Evolutionary conservation across 2,888 invertebrate genomes (phyloP).

Genomic region (Odontocolon sp.): DNA sequence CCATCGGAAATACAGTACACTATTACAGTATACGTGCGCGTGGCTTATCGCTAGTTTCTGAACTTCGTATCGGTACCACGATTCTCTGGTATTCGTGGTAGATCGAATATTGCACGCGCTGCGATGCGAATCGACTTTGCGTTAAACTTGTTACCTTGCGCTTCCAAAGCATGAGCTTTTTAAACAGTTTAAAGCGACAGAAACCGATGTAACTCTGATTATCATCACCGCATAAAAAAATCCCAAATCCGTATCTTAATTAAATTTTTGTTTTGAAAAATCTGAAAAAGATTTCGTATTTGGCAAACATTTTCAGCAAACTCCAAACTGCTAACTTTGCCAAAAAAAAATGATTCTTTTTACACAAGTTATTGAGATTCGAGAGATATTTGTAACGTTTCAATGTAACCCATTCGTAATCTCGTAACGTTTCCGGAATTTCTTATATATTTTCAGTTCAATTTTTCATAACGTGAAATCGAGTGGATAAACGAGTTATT

Average conservation of each 20-base stretch:
- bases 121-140: conserved; percentile 44
- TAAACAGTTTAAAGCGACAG: conserved; percentile 2
- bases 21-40: not conserved
- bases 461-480: conserved; percentile 24
- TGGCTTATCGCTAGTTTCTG: conserved; percentile 24
- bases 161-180: conserved; percentile 3
- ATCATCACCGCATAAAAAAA: too few relatives aligned
- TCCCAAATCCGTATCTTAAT: too few relatives aligned
- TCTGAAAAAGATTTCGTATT: too few relatives aligned
- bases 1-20: not conserved
- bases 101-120: conserved; percentile 51
- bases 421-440: conserved; percentile 10
- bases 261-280: too few relatives aligned
- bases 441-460: not conserved
- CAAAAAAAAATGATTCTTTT: too few relatives aligned
- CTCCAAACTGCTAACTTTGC: too few relatives aligned
- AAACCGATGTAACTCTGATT: too few relatives aligned
- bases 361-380: too few relatives aligned
- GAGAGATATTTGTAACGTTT: too few relatives aligned
- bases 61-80: conserved; percentile 23
- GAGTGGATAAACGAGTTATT: conserved; percentile 32
- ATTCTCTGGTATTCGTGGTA: conserved; percentile 32
- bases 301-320: too few relatives aligned
- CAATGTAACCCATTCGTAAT: too few relatives aligned
- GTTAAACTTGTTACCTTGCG: conserved; percentile 9